phyloP scores from a whole-genome alignment of 1,140 invertebrate species.

The Pseudomyrmex flavicornis region DNA sequence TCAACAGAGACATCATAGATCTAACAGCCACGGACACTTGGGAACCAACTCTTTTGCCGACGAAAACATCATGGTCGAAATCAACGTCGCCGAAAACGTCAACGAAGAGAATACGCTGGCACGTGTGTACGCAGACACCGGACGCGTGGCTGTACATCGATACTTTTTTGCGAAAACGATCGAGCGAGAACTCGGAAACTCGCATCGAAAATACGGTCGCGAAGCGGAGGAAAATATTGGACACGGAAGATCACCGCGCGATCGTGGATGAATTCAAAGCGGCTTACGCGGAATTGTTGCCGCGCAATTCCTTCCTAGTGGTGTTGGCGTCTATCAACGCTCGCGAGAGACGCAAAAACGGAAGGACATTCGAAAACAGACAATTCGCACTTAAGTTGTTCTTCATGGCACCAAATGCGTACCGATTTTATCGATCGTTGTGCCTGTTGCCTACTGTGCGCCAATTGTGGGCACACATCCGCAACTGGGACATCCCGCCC shows the following conservation, averaged over 20 bases:
- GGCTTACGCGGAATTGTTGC: slow-evolving; percentile 12
- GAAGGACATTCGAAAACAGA: slow-evolving; percentile 4
- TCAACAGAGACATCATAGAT: slow-evolving; percentile 36
- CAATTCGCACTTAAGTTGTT: slow-evolving; percentile 42
- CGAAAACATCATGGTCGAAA: no score
- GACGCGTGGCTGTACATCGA: slow-evolving; percentile 4
- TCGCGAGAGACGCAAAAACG: slow-evolving; percentile 8
- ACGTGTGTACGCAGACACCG: slow-evolving; percentile 38
- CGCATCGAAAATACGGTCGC: background rate
- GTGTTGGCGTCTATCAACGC: slow-evolving; percentile 20
- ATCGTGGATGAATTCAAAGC: slow-evolving; percentile 30
- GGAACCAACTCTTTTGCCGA: no score
- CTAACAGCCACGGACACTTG: slow-evolving; percentile 14
- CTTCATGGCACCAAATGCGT: slow-evolving; percentile 21
- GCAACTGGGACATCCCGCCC: slow-evolving; percentile 22
- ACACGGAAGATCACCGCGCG: background rate
- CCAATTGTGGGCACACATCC: slow-evolving; percentile 19
- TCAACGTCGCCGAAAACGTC: background rate
- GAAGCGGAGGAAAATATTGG: slow-evolving; percentile 6
- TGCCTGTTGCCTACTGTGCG: slow-evolving; percentile 20
- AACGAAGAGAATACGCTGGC: slow-evolving; percentile 32
- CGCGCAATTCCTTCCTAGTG: slow-evolving; percentile 7
- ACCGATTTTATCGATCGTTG: slow-evolving; percentile 23
- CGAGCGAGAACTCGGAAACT: background rate
- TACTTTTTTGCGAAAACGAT: slow-evolving; percentile 7